These are phyloP conservation scores for Bradypodion pumilum DNA, from an alignment of 2,797 vertebrate genomes.

Conservation along the genomic window DNA sequence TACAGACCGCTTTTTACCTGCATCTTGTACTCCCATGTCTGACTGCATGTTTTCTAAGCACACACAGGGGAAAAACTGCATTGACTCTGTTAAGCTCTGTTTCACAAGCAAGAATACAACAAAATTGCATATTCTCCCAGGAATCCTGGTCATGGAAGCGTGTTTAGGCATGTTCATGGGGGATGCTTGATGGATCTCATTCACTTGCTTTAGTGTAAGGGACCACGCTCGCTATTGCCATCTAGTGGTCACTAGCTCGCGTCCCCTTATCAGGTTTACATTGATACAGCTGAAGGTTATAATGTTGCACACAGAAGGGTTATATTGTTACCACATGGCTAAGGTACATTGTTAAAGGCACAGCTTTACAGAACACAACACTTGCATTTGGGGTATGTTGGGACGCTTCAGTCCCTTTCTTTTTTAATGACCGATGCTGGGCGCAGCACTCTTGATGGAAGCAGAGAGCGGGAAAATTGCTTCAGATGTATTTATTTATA, in stretches of 20 bases:
- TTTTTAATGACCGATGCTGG: constrained; percentile 53
- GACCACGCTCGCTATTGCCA: no score
- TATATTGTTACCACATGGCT: no score
- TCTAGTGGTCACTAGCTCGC: no score
- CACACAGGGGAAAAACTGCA: background rate
- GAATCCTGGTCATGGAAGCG: background rate
- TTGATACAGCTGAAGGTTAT: no score
- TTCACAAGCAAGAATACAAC: background rate
- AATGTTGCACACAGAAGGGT: no score
- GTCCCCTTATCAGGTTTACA: no score
- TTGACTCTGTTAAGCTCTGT: background rate
- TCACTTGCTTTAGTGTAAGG: no score
- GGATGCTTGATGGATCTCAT: constrained; percentile 20
- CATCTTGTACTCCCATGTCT: background rate
- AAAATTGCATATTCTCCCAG: background rate
- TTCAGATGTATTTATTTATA: no score
- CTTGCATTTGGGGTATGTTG: constrained; percentile 6
- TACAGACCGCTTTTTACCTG: background rate
- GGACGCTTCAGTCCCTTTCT: constrained; percentile 50
- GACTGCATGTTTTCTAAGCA: background rate
- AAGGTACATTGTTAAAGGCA: no score
- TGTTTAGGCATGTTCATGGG: constrained; percentile 4
- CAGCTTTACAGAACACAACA: no score
- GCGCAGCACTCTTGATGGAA: constrained; percentile 55
- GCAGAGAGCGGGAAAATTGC: constrained; percentile 50